Base-by-base conservation (phyloP, 2,888 invertebrate species). In the Luffia ferchaultella region DNA sequence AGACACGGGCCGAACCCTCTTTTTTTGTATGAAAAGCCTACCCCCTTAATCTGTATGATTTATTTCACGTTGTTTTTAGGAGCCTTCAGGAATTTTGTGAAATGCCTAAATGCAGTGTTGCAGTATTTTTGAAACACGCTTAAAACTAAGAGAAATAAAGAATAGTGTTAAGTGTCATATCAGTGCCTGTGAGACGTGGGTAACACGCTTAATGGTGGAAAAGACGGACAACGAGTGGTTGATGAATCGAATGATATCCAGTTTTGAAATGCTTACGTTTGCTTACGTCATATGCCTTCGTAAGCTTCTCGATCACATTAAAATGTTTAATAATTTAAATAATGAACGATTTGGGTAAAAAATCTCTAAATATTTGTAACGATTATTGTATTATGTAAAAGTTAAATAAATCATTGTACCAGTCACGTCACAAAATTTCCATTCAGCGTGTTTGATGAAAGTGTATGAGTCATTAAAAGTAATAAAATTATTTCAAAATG, bases 391-490 rank as follows among this genome's bases (percentile, higher is more conserved):
- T 63, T 70, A 70, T 65, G 68, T 75, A 70, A 71, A 64, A 58
- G 54, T 60, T 62, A 62, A 60, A 62, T 57, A 67, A 69, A 62
- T 73, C 65, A 73, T 73, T 73, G 67, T 76, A 71, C 73, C 71
- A 68, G 73, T 75, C 76, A 68, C 67, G 63, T 74, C 70, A 69
- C 73, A 67, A 49, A 49, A 70, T 64, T 62, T 63, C 72, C 76
- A 77, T 77, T 73, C 71, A 65, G 77, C 73, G 76, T 79, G 76
- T 76, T 71, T 76, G 74, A 63, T 73, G 70, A 64, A 68, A 67
- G 67, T 74, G 73, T 76, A 68, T 62, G 70, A 71, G 66, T 74
- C 69, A 76, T 73, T 74, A 70, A 61, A 59, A 65, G 57, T 65
- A 68, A 74, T 70, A 75, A 74, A 73, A 67, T 68, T 62, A 64